Base-by-base conservation (phyloP, 2,888 invertebrate genomes). In the Conchocele bisecta region DNA sequence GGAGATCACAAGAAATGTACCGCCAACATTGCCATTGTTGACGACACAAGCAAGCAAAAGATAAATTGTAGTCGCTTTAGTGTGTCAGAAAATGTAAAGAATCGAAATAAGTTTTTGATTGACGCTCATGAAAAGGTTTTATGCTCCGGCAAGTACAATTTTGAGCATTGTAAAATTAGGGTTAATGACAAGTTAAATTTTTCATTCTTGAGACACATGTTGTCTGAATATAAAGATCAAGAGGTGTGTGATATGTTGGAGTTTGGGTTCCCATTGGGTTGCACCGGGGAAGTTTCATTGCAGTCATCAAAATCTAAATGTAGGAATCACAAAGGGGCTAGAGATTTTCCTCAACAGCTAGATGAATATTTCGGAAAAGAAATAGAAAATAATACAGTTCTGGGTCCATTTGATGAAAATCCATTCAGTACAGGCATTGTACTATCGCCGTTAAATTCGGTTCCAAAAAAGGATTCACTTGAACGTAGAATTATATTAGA, bases 201-300 rank as follows among this genome's bases (percentile, higher is more conserved):
- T n/a, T 17, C 13, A 15, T 54, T 29, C 20, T 22, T 33, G 4
- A 54, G 9, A 20, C 37, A n/a, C 17, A n/a, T 22, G 20, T 37
- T 54, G 3, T 22, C 5, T 7, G 37, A 37, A 37, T 54, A 54
- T n/a, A 54, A 4, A 3, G 35, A 54, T 54, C 20, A n/a, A 35
- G n/a, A 11, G 26, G 9, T 35, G 35, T 54, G 33, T 54, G 54
- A 54, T 20, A 35, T 35, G 3, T 24, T 54, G 33, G 37, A 54
- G 37, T 54, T 35, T 37, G 37, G 54, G 15, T 54, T 54, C 28
- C 35, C 54, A 29, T 20, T 54, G 11, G 54, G 54, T 5, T 54
- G 15, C 24, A 9, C 9, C 3, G 37, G 22, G 6, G 33, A 24
- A n/a, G n/a, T n/a, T n/a, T n/a, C n/a, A 5, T 17, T 15, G 17